phyloP scores from a whole-genome alignment of 2,888 invertebrate genomes.

The Polyommatus icarus region DNA sequence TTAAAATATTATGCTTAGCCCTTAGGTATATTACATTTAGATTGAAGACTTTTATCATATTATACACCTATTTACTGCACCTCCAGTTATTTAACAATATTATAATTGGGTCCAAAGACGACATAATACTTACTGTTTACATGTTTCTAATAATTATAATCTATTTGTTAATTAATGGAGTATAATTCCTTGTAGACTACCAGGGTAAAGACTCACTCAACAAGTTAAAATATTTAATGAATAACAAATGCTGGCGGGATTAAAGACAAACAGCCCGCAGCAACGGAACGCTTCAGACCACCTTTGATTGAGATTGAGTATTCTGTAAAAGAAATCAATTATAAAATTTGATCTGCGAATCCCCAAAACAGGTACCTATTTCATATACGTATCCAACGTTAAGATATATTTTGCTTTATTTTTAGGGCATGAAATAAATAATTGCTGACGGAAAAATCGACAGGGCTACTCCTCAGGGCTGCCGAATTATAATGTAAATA shows the following conservation, averaged over 20 bases:
- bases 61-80: too few relatives aligned
- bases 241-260: slow-evolving; percentile 55
- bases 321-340: too few relatives aligned
- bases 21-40: too few relatives aligned
- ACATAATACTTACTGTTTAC: too few relatives aligned
- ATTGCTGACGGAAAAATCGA: slow-evolving; percentile 32
- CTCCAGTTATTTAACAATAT: too few relatives aligned
- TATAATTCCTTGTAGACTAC: neutral
- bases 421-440: slow-evolving; percentile 10
- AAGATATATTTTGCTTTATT: neutral
- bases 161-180: neutral
- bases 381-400: neutral
- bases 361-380: too few relatives aligned
- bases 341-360: too few relatives aligned
- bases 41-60: too few relatives aligned
- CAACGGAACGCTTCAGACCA: neutral
- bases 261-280: slow-evolving; percentile 46
- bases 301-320: neutral
- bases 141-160: too few relatives aligned
- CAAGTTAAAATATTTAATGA: slow-evolving; percentile 51
- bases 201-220: slow-evolving; percentile 41
- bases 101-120: too few relatives aligned
- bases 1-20: too few relatives aligned
- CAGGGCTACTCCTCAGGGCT: slow-evolving; percentile 12
- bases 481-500: neutral